phyloP scores from a whole-genome alignment of 1,140 invertebrate genomes.

The Solen grandis region DNA sequence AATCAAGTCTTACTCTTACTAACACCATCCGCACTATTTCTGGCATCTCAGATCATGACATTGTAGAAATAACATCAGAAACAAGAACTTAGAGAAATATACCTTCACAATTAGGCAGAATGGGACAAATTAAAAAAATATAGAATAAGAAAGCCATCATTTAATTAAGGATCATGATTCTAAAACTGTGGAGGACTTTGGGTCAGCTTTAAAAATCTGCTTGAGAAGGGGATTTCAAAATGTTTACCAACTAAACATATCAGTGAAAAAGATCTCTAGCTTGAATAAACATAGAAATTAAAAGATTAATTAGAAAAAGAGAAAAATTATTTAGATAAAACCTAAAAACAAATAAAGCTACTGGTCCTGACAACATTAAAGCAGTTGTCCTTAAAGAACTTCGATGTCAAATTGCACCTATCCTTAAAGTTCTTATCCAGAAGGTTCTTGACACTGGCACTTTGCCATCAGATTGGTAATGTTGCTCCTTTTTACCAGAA shows the following conservation, averaged over 20 bases:
- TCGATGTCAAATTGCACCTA: no score
- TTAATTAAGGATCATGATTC: background rate
- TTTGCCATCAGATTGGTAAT: background rate
- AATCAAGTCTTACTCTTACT: background rate
- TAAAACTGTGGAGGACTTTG: slow-evolving; percentile 6
- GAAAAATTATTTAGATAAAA: slow-evolving; percentile 5
- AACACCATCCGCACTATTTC: background rate
- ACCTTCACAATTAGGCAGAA: background rate
- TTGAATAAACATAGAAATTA: no score
- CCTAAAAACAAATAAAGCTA: slow-evolving; percentile 1
- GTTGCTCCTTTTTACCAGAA: no score
- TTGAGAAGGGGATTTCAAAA: no score
- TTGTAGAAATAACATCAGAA: slow-evolving; percentile 10
- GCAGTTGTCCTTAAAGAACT: background rate
- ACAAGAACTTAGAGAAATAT: background rate
- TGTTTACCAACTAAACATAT: slow-evolving; percentile 8
- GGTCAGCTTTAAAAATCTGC: background rate
- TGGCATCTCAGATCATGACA: slow-evolving; percentile 5
- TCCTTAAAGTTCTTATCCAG: no score
- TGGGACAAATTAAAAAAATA: background rate
- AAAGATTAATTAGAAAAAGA: slow-evolving; percentile 10
- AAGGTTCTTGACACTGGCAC: no score
- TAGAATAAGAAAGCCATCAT: background rate
- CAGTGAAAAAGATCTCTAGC: slow-evolving; percentile 2
- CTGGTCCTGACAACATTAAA: background rate